Percentiles rank a stretch among this genome's conserved stretches.
phyloP scores from a whole-genome alignment of 2,113 vertebrate genomes.

The Chroicocephalus ridibundus region DNA sequence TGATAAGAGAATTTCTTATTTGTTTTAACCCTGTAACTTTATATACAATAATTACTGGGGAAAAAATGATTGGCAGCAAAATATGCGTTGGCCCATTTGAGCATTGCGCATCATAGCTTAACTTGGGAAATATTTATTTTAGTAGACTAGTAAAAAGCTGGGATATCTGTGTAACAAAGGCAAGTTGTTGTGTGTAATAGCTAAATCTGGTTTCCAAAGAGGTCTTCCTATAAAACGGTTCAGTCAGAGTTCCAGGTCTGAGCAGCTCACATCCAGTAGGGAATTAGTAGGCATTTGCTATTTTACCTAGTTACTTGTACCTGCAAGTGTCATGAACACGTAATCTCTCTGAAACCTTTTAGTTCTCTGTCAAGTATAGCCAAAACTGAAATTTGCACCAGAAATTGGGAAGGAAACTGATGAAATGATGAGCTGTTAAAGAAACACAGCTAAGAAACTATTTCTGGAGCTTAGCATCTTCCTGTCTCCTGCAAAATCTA shows the following conservation, averaged over 20 bases:
- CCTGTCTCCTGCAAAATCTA: neutral
- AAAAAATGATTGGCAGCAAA: neutral
- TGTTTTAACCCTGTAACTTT: neutral
- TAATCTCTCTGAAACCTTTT: neutral
- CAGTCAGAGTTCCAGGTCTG: neutral
- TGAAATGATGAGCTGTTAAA: neutral
- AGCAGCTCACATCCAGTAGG: neutral
- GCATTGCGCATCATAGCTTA: neutral
- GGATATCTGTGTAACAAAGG: neutral
- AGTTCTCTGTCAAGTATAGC: neutral
- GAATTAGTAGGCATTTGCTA: neutral
- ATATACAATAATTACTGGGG: neutral
- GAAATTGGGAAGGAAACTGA: neutral
- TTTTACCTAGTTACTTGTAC: neutral
- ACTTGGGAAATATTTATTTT: neutral
- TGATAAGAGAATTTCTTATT: neutral
- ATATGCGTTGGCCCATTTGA: neutral
- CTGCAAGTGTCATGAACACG: no score
- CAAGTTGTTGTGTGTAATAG: neutral
- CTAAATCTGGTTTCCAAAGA: neutral
- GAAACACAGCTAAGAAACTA: neutral
- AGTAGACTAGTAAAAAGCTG: neutral
- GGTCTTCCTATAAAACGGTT: neutral
- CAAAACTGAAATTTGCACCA: neutral
- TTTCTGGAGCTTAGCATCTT: neutral